Evolutionary conservation across 1,140 invertebrate genomes (phyloP), one percentile per base, ranked within the genome.

Genomic region (Anastatus disparis): DNA sequence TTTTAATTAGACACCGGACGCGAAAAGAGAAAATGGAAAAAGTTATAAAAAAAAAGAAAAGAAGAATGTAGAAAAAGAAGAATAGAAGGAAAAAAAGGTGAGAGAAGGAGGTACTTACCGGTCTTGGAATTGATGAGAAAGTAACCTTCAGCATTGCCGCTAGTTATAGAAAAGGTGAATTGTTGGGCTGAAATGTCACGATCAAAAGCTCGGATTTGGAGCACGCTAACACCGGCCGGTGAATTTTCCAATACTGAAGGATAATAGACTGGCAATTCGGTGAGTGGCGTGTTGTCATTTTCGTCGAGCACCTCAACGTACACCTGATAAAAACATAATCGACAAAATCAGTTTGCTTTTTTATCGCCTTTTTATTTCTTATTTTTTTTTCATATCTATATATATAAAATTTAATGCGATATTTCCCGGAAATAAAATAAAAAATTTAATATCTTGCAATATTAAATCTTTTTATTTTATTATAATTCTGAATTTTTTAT

Each of bases 251-350:
- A 80, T 38, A 99, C 89, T 15, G 88, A 89, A 1, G 93, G 91
- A 80, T 93, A 92, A 86, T 98, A 98, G 44, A 95, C 91, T 1
- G 97, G 93, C 64, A 91, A 89, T 62, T 90, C 89, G 31, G 96
- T 95, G 83, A 97, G 87, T 20, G 97, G 96, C 22, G 92, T 91
- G 86, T 97, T 96, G 87, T 99, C 97, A 85, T 99, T 99, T 78
- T 93, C 93, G 84, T 99, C 95, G 48, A 91, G 83, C 53, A 99
- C 92, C 78, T 93, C 89, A 35, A 98, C 90, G 83, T 93, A 97
- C n/a, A 98, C 92, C 93, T 95, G 84, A 2, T n/a, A 66, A 24
- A 4, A 26, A 26, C 20, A 8, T 17, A 44, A n/a, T 44, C 15
- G 22, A 44, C 69, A 4, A 10, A 10, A 38, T 46, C 12, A 44